phyloP scores from a whole-genome alignment of 2,888 invertebrate species.

The Acleris sparsana region DNA sequence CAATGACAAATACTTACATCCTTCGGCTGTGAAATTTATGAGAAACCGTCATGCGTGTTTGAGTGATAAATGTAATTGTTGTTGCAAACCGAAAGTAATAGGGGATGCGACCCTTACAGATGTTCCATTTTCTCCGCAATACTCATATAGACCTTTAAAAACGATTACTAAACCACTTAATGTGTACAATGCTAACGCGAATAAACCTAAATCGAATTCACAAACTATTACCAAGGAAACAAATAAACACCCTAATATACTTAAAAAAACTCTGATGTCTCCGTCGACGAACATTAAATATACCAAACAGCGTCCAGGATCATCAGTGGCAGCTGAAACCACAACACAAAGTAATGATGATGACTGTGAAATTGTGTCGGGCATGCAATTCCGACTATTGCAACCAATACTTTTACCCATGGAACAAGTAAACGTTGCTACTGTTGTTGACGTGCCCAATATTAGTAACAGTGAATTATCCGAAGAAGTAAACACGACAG shows the following conservation, averaged over 20 bases:
- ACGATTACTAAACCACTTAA: background rate
- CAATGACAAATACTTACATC: slow-evolving; percentile 28
- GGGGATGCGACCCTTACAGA: background rate
- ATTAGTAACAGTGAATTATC: slow-evolving; percentile 3
- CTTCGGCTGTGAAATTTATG: slow-evolving; percentile 41
- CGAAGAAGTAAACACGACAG: slow-evolving; percentile 25
- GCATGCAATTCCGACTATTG: background rate
- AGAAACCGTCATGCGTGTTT: slow-evolving; percentile 42
- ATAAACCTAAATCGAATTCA: too few species aligned
- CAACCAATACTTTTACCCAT: background rate
- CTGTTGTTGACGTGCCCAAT: background rate
- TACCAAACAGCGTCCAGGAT: background rate
- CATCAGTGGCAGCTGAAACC: background rate
- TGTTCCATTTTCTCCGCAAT: slow-evolving; percentile 19
- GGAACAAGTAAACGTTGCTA: background rate
- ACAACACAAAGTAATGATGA: background rate
- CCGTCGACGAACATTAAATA: background rate
- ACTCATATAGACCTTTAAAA: background rate
- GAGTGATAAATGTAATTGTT: slow-evolving; percentile 43
- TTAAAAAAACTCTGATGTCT: background rate
- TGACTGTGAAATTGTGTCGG: slow-evolving; percentile 23
- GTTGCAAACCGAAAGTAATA: slow-evolving; percentile 40
- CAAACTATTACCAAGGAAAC: too few species aligned
- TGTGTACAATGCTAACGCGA: background rate
- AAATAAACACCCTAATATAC: too few species aligned